A percentile compares a stretch with the other conserved stretches of the same genome.
phyloP scores from a whole-genome alignment of 1,140 invertebrate genomes.

The Zaprionus lachaisei region DNA sequence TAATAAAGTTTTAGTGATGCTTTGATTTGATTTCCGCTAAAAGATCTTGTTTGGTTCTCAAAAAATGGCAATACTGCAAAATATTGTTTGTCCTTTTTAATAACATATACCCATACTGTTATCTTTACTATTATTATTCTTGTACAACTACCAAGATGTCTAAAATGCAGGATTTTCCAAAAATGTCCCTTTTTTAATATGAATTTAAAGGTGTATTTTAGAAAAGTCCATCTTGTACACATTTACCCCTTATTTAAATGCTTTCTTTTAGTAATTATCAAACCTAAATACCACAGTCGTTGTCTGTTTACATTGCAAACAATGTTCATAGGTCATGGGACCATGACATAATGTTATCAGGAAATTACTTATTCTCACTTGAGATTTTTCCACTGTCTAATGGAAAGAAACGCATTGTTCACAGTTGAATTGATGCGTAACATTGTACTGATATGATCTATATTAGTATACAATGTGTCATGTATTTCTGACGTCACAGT shows the following conservation, averaged over 20 bases:
- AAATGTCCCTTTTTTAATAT: too few relatives aligned
- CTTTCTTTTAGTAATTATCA: background rate
- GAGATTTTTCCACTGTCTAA: constrained; percentile 64
- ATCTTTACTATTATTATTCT: too few relatives aligned
- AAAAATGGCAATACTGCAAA: too few relatives aligned
- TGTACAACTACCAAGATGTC: too few relatives aligned
- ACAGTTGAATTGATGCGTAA: constrained; percentile 28
- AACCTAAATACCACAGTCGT: background rate
- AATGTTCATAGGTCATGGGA: background rate
- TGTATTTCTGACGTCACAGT: background rate
- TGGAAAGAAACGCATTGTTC: constrained; percentile 44
- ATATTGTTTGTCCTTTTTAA: too few relatives aligned
- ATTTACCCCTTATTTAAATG: background rate
- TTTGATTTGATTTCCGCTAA: too few relatives aligned
- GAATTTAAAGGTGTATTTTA: too few relatives aligned
- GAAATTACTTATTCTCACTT: constrained; percentile 11
- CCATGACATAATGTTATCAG: background rate
- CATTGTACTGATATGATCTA: constrained; percentile 36
- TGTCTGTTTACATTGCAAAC: background rate
- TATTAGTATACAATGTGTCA: background rate
- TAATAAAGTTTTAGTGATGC: too few relatives aligned
- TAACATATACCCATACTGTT: too few relatives aligned
- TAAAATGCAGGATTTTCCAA: too few relatives aligned
- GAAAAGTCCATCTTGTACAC: too few relatives aligned
- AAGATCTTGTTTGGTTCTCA: too few relatives aligned